Conservation (phyloP, 1,140 invertebrate species). For the Charaxes varanes region DNA sequence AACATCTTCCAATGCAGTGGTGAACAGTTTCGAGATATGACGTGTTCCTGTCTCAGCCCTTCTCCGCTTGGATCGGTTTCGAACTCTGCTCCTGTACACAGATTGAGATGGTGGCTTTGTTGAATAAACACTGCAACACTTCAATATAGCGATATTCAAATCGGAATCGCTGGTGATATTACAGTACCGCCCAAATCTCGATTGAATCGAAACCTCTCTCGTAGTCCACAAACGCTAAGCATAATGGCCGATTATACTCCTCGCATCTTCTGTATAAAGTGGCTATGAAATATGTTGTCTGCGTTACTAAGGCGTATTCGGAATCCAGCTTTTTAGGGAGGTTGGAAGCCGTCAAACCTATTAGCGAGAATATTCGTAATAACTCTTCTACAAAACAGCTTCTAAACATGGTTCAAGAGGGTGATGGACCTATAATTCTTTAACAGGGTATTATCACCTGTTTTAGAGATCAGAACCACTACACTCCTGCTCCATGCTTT, state of each 20-base stretch:
- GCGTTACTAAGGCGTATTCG: too few relatives aligned
- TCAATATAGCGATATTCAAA: background rate
- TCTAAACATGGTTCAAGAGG: too few relatives aligned
- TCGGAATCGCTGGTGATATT: too few relatives aligned
- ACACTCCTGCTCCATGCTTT: slow-evolving; percentile 1
- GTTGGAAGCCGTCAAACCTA: too few relatives aligned
- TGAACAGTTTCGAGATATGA: too few relatives aligned
- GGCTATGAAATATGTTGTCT: too few relatives aligned
- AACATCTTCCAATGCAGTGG: background rate
- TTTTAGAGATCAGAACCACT: too few relatives aligned
- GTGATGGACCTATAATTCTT: slow-evolving; percentile 3
- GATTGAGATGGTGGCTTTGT: background rate
- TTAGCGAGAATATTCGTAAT: too few relatives aligned
- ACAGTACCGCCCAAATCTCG: background rate
- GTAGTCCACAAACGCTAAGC: background rate
- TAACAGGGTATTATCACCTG: background rate
- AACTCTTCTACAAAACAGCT: too few relatives aligned
- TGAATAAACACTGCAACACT: background rate
- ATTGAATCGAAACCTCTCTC: background rate
- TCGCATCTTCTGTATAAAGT: too few relatives aligned
- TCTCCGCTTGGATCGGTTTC: background rate
- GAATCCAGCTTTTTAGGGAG: too few relatives aligned
- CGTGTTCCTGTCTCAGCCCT: background rate
- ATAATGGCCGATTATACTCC: background rate
- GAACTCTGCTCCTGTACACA: too few relatives aligned